A percentile compares a stretch with the other conserved stretches of the same genome.
Conservation (phyloP, 2,113 vertebrate species). For the Callionymus lyra region DNA sequence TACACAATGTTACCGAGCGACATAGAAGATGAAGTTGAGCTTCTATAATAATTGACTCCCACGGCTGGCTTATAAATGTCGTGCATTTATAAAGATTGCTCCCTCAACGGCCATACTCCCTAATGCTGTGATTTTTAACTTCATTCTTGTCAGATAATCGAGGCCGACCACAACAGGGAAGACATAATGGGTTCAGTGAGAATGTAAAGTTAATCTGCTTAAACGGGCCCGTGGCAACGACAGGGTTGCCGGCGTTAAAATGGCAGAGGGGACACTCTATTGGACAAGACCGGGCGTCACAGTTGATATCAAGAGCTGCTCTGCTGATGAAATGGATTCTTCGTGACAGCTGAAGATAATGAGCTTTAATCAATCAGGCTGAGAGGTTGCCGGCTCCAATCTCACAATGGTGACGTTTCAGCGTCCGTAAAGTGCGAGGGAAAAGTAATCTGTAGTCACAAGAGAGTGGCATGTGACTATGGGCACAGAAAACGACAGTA, state of each 20-base stretch:
- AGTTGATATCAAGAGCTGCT: constrained; percentile 61
- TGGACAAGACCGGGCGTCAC: constrained; percentile 68
- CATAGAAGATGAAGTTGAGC: not conserved
- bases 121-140: constrained; percentile 15
- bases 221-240: constrained; percentile 46
- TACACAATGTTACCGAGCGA: too few species aligned
- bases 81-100: constrained; percentile 3
- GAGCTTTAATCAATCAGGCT: constrained; percentile 57
- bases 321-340: constrained; percentile 66
- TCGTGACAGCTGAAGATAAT: constrained; percentile 62
- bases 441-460: constrained; percentile 3
- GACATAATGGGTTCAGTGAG: constrained; percentile 50
- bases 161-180: constrained; percentile 32
- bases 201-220: constrained; percentile 63
- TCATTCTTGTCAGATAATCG: constrained; percentile 26
- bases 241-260: constrained; percentile 61
- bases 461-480: not conserved
- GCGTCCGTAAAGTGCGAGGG: constrained; percentile 12
- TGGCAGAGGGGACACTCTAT: constrained; percentile 61
- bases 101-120: constrained; percentile 8
- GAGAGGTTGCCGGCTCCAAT: constrained; percentile 39
- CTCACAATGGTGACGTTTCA: constrained; percentile 15
- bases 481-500: too few species aligned
- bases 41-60: not conserved
- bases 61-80: not conserved